phyloP scores from a whole-genome alignment of 2,113 vertebrate species.

The Caloenas nicobarica region DNA sequence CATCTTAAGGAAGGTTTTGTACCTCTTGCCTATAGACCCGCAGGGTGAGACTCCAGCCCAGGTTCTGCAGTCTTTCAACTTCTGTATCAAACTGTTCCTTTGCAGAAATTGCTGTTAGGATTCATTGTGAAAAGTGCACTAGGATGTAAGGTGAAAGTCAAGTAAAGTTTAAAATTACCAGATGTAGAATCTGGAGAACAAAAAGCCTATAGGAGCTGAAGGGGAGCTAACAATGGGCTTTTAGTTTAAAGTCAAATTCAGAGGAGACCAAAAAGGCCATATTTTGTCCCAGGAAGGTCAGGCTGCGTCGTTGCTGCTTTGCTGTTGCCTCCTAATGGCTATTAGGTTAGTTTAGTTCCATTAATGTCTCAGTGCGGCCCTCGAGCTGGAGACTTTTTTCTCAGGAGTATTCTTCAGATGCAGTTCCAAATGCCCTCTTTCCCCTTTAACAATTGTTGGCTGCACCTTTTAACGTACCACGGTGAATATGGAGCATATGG shows the following conservation, averaged over 20 bases:
- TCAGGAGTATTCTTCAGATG: neutral
- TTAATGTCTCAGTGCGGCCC: neutral
- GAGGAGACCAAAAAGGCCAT: neutral
- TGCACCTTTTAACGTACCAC: neutral
- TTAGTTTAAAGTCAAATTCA: neutral
- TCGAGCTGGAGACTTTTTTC: neutral
- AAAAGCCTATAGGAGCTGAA: neutral
- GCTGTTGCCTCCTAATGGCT: neutral
- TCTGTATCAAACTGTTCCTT: neutral
- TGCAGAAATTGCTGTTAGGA: neutral
- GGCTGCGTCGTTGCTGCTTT: neutral
- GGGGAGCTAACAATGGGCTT: neutral
- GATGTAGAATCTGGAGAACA: neutral
- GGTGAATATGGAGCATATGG: rapidly evolving
- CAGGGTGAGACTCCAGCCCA: neutral
- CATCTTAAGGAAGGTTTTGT: neutral
- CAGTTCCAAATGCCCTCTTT: neutral
- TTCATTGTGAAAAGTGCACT: neutral
- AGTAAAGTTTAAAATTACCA: neutral
- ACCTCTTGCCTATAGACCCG: neutral
- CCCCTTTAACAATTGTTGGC: neutral
- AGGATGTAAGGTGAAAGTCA: neutral
- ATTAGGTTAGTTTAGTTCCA: neutral
- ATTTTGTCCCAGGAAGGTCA: neutral
- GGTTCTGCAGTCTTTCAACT: neutral